Percentiles rank a stretch among this genome's conserved stretches.
phyloP scores from a whole-genome alignment of 2,888 invertebrate species.

The Caenorhabditis afra region DNA sequence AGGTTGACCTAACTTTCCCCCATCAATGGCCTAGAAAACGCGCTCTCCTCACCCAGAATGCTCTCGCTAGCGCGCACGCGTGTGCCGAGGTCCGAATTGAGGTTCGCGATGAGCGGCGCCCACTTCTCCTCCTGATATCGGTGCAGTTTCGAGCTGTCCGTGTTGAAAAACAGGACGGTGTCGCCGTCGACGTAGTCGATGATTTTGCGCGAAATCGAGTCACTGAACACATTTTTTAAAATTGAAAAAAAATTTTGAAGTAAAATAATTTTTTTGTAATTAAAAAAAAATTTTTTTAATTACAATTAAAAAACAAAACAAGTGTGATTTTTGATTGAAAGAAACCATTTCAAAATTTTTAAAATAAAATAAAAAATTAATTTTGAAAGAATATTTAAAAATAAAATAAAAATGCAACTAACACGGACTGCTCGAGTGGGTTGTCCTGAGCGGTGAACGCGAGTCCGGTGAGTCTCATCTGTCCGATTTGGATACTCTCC shows the following conservation, averaged over 20 bases:
- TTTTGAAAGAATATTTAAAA: too few relatives aligned
- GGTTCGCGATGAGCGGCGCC: conserved; percentile 87
- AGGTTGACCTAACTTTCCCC: conserved; percentile 7
- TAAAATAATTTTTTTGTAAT: background rate
- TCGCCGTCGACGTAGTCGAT: conserved; percentile 85
- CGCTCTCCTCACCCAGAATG: conserved; percentile 58
- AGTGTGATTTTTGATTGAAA: background rate
- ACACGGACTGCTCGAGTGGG: conserved; percentile 87
- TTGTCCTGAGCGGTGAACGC: conserved; percentile 94
- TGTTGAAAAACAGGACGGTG: conserved; percentile 81
- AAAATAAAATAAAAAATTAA: too few relatives aligned
- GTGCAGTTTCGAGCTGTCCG: conserved; percentile 86
- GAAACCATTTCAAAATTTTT: background rate
- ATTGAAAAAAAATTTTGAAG: too few relatives aligned
- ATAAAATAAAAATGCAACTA: too few relatives aligned
- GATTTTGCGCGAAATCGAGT: conserved; percentile 83
- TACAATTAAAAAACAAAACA: conserved; percentile 1
- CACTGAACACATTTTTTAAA: too few relatives aligned
- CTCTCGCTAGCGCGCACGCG: conserved; percentile 55
- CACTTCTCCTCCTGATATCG: conserved; percentile 89
- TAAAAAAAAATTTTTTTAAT: background rate
- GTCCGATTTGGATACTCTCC: conserved; percentile 81
- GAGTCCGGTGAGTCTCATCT: conserved; percentile 86
- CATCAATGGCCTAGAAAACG: background rate
- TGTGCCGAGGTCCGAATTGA: conserved; percentile 65